These are phyloP conservation scores for Scolanthus callimorphus DNA, from an alignment of 92 coral and sea anemone genomes.

Conservation along the genomic window DNA sequence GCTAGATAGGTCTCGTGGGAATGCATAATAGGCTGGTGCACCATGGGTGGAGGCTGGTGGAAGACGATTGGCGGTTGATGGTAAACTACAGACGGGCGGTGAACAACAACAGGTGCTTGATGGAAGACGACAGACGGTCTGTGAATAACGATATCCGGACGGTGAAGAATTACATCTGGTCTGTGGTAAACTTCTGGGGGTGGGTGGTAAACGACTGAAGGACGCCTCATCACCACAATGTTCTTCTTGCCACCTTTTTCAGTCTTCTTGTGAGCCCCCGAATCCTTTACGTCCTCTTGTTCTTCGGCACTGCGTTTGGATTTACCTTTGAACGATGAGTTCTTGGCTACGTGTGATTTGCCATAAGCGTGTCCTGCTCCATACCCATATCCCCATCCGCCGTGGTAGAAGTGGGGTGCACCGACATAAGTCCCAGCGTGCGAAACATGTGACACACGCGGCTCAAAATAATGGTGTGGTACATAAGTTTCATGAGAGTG, in stretches of 20 bases:
- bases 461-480: constrained; percentile 63
- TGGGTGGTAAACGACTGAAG: constrained; percentile 91
- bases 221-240: constrained; percentile 81
- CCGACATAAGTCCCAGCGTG: constrained; percentile 72
- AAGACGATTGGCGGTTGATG: constrained; percentile 89
- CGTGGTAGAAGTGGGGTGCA: constrained; percentile 70
- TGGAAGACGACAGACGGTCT: constrained; percentile 93
- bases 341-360: constrained; percentile 50
- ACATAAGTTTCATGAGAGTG: constrained; percentile 83
- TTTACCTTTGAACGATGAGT: neutral
- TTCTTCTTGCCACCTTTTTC: constrained; percentile 70
- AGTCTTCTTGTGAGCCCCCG: constrained; percentile 8
- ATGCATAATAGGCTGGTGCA: constrained; percentile 74
- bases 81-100: constrained; percentile 86
- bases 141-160: constrained; percentile 96
- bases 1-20: constrained; percentile 88
- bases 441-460: constrained; percentile 48
- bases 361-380: constrained; percentile 33
- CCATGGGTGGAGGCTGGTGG: constrained; percentile 93
- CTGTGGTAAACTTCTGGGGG: constrained; percentile 94
- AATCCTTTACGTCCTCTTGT: constrained; percentile 20
- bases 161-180: constrained; percentile 82
- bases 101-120: constrained; percentile 92
- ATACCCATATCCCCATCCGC: constrained; percentile 60
- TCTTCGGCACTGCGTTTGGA: constrained; percentile 20